Conservation (phyloP, 30 jellyfish, hydroid and myxozoan genomes). For the Cassiopea xamachana region DNA sequence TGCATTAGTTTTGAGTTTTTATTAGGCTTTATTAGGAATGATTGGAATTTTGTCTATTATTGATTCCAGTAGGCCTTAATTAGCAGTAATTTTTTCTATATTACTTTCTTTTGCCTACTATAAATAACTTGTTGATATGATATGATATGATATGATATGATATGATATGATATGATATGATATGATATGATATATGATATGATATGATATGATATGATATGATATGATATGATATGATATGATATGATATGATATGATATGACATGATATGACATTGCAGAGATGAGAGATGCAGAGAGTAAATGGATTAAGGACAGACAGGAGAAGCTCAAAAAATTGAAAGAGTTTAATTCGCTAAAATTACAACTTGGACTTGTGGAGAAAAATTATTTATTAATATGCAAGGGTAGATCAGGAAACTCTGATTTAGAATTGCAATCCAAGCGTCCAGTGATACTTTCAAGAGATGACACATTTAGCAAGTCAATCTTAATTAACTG, state of each 20-base stretch:
- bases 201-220: too few species aligned
- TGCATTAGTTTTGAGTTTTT: slow-evolving; percentile 12
- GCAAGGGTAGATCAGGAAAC: slow-evolving; percentile 34
- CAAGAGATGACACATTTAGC: slow-evolving; percentile 17
- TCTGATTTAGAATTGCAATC: neutral
- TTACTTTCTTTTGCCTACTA: too few species aligned
- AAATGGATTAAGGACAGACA: neutral
- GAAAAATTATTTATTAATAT: too few species aligned
- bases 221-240: too few species aligned
- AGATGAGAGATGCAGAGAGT: too few species aligned
- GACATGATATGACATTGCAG: neutral
- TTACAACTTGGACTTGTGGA: neutral
- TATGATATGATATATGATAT: too few species aligned
- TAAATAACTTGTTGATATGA: too few species aligned
- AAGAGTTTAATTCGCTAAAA: neutral
- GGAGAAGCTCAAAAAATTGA: neutral
- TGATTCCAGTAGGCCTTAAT: slow-evolving; percentile 16
- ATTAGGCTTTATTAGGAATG: slow-evolving; percentile 1
- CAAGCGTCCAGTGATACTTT: slow-evolving; percentile 34
- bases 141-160: too few species aligned
- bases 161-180: too few species aligned
- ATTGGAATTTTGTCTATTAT: neutral
- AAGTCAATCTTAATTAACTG: slow-evolving; percentile 3
- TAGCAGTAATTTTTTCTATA: too few species aligned
- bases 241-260: too few species aligned